phyloP scores from a whole-genome alignment of 2,113 vertebrate genomes.

The Dipodomys ordii region DNA sequence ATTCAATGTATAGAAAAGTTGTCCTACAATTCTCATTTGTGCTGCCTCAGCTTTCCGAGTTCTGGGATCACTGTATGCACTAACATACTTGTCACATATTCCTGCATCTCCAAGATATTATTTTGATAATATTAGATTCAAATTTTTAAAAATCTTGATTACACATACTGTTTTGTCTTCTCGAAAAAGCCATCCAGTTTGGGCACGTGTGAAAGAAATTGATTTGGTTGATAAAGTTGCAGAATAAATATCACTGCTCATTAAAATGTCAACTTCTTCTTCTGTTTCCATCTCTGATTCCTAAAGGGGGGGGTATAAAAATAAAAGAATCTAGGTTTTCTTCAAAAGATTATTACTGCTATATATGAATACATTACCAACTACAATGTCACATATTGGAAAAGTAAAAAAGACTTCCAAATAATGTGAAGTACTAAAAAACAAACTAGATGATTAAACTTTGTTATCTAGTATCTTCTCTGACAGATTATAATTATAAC shows the following conservation, averaged over 20 bases:
- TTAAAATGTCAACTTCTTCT: slow-evolving; percentile 99
- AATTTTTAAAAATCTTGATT: slow-evolving; percentile 37
- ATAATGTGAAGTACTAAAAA: slow-evolving; percentile 21
- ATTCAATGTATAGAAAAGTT: too few species aligned
- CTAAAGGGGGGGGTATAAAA: slow-evolving; percentile 83
- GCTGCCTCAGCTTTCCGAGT: too few species aligned
- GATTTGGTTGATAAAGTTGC: slow-evolving; percentile 99
- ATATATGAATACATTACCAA: slow-evolving; percentile 50
- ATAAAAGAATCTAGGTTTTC: slow-evolving; percentile 43
- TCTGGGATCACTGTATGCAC: too few species aligned
- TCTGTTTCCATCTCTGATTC: slow-evolving; percentile 99
- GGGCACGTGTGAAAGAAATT: slow-evolving; percentile 97
- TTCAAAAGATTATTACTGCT: neutral
- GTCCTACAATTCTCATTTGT: too few species aligned
- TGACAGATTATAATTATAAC: slow-evolving; percentile 17
- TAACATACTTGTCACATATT: neutral
- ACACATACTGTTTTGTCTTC: slow-evolving; percentile 97
- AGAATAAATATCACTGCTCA: slow-evolving; percentile 99
- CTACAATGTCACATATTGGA: slow-evolving; percentile 9
- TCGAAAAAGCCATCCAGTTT: slow-evolving; percentile 98
- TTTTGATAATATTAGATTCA: slow-evolving; percentile 23
- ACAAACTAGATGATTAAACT: neutral
- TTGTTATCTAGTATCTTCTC: neutral
- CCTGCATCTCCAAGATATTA: neutral
- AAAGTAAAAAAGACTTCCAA: slow-evolving; percentile 45